Base-by-base conservation (phyloP, 2,888 invertebrate species). In the Syrphus vitripennis region DNA sequence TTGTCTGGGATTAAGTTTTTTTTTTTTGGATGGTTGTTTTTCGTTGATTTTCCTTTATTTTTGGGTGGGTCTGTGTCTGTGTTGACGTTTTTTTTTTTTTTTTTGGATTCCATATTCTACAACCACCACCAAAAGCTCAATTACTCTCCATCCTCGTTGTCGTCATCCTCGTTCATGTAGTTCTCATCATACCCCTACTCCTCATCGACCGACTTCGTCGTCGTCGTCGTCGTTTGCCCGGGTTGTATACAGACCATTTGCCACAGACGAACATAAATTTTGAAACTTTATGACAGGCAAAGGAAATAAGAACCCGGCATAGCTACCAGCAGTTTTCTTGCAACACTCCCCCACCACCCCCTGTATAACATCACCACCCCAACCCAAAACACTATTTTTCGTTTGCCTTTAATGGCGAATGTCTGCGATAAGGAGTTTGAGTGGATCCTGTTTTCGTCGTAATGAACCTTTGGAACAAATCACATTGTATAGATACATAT, bases 231-330 rank as follows among this genome's bases (percentile, higher is more conserved):
- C 34, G 21, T 29, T 48, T 19, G 14, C 19, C 65, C 29, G 53
- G 26, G 16, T 37, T 12, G 40, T 10, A 50, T 16, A 57, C 78
- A 86, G 77, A 82, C 81, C 82, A 78, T 86, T 86, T 82, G 82
- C 86, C 86, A 86, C 86, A 86, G 86, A 86, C 86, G 86, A 82
- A 86, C 69, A 86, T 86, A 86, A 86, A 86, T 82, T 86, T 82
- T 57, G 86, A 78, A 86, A 86, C 72, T 86, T 86, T 86, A 86
- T 82, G 82, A 72, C 77, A 70, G 82, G 72, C 77, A 50, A 67
- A 82, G 82, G 81, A 72, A 77, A 78, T 53, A 63, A 50, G 74
- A 61, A 69, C 72, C 72, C 71, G 50, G 37, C 69, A 63, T 59
- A n/a, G n/a, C n/a, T n/a, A 71, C 26, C 69, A 76, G 75, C 57